These are phyloP conservation scores for Pomatostomus ruficeps DNA, from an alignment of 2,113 vertebrate genomes.

Conservation along the genomic window DNA sequence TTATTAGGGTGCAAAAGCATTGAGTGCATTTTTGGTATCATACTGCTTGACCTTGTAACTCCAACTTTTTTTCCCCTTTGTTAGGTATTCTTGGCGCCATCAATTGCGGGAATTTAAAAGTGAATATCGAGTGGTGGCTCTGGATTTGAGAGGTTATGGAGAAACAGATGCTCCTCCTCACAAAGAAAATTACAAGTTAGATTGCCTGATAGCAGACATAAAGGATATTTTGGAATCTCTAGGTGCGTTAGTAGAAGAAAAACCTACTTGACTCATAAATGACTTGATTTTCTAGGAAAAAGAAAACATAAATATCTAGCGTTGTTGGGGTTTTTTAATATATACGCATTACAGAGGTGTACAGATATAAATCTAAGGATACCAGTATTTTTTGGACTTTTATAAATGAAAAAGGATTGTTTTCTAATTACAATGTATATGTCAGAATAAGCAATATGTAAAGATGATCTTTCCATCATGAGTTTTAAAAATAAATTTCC, in stretches of 20 bases:
- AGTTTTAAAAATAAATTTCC: not conserved
- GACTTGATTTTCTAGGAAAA: not conserved
- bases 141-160: conserved; percentile 95
- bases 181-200: conserved; percentile 85
- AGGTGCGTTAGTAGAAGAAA: conserved; percentile 73
- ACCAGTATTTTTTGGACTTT: not conserved
- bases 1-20: not conserved
- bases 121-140: conserved; percentile 92
- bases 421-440: not conserved
- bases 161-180: conserved; percentile 89
- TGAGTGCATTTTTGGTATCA: not conserved
- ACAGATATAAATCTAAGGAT: not conserved
- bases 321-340: not conserved
- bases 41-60: conserved; percentile 15
- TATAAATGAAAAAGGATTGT: not conserved
- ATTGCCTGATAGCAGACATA: conserved; percentile 89
- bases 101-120: conserved; percentile 97
- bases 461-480: not conserved
- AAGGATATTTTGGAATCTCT: conserved; percentile 96
- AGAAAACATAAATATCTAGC: not conserved
- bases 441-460: not conserved
- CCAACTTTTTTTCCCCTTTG: not conserved
- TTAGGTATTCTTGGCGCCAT: conserved; percentile 97
- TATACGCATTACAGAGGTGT: not conserved
- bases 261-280: not conserved